A percentile compares a stretch with the other conserved stretches of the same genome.
Conservation (phyloP, 2,888 invertebrate genomes). For the Plebejus argus region DNA sequence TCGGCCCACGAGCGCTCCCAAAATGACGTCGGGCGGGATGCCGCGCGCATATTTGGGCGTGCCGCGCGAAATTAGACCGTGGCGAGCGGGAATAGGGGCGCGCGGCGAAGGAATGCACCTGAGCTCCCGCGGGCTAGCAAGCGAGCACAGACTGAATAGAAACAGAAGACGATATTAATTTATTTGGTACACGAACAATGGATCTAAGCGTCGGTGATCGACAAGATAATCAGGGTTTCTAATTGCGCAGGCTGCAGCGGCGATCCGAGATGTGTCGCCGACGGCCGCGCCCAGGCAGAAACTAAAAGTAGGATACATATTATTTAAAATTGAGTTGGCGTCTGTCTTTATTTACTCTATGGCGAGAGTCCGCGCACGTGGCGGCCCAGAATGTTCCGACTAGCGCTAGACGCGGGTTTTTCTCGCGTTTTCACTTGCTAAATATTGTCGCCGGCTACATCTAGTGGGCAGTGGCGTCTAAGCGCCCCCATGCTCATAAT, state of each 20-base stretch:
- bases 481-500: too few species aligned
- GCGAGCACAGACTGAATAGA: slow-evolving; percentile 50
- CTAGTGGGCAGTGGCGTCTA: too few species aligned
- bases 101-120: slow-evolving; percentile 60
- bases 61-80: slow-evolving; percentile 58
- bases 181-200: too few species aligned
- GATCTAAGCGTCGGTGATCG: too few species aligned
- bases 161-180: background rate
- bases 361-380: background rate
- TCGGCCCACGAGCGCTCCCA: slow-evolving; percentile 57
- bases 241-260: too few species aligned
- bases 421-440: background rate
- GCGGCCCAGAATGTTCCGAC: background rate
- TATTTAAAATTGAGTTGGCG: background rate
- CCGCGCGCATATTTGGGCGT: slow-evolving; percentile 68
- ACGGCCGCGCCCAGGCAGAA: background rate
- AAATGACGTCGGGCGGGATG: slow-evolving; percentile 53
- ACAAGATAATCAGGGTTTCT: too few species aligned
- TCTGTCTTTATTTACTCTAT: background rate
- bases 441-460: background rate
- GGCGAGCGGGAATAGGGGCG: slow-evolving; percentile 52
- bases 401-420: background rate
- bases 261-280: too few species aligned
- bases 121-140: slow-evolving; percentile 60
- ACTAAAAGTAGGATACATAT: background rate